A percentile compares a stretch with the other conserved stretches of the same genome.
phyloP scores from a whole-genome alignment of 2,888 invertebrate genomes.

The Phengaris alcon region DNA sequence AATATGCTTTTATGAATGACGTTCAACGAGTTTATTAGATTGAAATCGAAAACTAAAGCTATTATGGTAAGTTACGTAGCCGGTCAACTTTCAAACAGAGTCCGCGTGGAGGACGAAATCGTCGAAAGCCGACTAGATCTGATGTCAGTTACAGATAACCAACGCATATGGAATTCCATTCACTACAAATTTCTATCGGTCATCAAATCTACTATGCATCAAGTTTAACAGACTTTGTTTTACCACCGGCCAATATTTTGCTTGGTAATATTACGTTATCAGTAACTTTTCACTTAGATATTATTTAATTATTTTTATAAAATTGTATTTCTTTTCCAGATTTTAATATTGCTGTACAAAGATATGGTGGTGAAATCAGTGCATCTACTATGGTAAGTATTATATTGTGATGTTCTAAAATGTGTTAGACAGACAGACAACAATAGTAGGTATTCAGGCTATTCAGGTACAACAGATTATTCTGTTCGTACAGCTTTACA shows the following conservation, averaged over 20 bases:
- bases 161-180: constrained; percentile 22
- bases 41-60: constrained; percentile 6
- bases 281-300: neutral
- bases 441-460: no score
- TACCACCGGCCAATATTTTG: neutral
- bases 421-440: neutral
- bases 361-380: neutral
- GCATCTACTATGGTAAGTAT: neutral
- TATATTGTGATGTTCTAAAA: neutral
- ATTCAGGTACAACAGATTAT: neutral
- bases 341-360: neutral
- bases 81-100: constrained; percentile 5
- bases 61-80: constrained; percentile 17
- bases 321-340: neutral
- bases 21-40: neutral
- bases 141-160: constrained; percentile 20
- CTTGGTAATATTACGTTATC: neutral
- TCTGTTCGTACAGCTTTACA: neutral
- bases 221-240: neutral
- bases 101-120: neutral
- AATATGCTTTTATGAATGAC: neutral
- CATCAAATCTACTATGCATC: constrained; percentile 11
- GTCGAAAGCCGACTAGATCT: neutral
- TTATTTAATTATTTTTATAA: neutral
- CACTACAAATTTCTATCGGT: constrained; percentile 15